A percentile compares a stretch with the other conserved stretches of the same genome.
phyloP scores from a whole-genome alignment of 2,797 vertebrate genomes.

The Chrysocyon brachyurus region DNA sequence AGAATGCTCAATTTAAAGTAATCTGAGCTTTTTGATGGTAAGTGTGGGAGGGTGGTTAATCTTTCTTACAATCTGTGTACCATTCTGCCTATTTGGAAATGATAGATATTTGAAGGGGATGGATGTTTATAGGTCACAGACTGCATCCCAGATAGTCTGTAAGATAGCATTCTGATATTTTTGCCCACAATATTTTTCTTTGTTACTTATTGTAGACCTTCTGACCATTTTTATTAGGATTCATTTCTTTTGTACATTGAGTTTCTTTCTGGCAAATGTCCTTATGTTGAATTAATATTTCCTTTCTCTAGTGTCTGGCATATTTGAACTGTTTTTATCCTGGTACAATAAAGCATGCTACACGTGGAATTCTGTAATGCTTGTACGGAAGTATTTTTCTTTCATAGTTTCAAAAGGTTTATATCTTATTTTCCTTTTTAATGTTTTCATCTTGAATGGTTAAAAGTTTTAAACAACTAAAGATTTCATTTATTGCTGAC shows the following conservation, averaged over 20 bases:
- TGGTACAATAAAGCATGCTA: background rate
- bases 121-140: background rate
- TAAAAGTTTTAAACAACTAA: constrained; percentile 11
- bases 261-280: background rate
- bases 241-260: background rate
- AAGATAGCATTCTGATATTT: background rate
- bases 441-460: background rate
- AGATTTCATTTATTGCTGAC: constrained; percentile 19
- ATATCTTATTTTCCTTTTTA: background rate
- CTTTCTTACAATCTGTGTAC: constrained; percentile 2
- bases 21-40: constrained; percentile 5
- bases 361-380: background rate
- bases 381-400: background rate
- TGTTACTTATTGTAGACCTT: background rate
- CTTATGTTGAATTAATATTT: constrained; percentile 54
- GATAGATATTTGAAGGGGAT: background rate
- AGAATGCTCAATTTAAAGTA: constrained; percentile 50
- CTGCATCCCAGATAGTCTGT: background rate
- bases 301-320: background rate
- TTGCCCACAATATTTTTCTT: background rate
- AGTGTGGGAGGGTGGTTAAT: background rate
- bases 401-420: background rate
- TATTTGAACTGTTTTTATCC: background rate
- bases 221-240: background rate
- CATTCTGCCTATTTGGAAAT: constrained; percentile 38